phyloP scores from a whole-genome alignment of 2,113 vertebrate species.

The Thamnaconus septentrionalis region DNA sequence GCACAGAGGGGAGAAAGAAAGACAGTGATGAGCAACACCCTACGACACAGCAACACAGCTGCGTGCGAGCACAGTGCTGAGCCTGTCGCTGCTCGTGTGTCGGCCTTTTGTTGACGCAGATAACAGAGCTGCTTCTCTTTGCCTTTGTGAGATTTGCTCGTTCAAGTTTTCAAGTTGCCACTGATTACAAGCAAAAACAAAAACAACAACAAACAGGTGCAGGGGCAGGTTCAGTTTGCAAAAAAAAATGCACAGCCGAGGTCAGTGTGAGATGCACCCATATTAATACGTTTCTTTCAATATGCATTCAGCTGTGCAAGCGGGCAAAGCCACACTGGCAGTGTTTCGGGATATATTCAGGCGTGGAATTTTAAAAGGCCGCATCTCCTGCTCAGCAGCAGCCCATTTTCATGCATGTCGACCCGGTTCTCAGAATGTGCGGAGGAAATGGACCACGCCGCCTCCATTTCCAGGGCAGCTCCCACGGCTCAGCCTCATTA shows the following conservation, averaged over 20 bases:
- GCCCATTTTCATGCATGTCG: conserved; percentile 41
- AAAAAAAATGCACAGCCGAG: conserved; percentile 22
- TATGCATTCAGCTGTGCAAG: conserved; percentile 41
- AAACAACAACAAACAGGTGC: too few species aligned
- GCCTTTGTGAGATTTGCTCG: conserved; percentile 14
- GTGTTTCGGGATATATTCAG: conserved; percentile 45
- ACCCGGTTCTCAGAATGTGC: conserved; percentile 39
- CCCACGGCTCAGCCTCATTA: conserved; percentile 41
- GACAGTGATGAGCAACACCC: background rate
- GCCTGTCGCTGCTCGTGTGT: conserved; percentile 49
- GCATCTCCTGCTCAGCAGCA: conserved; percentile 37
- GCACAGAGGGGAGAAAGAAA: conserved; percentile 5
- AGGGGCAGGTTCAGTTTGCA: conserved; percentile 2
- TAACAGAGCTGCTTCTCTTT: conserved; percentile 27
- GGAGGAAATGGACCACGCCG: conserved; percentile 52
- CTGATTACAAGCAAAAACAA: too few species aligned
- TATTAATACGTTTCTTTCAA: conserved; percentile 28
- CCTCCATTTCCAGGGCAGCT: conserved; percentile 48
- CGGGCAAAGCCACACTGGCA: conserved; percentile 26
- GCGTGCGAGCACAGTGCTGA: conserved; percentile 40
- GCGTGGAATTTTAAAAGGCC: conserved; percentile 40
- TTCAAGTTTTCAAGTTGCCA: conserved; percentile 20
- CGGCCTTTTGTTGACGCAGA: conserved; percentile 46
- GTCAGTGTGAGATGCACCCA: background rate
- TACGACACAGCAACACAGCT: conserved; percentile 41